A percentile compares a stretch with the other conserved stretches of the same genome.
phyloP scores from a whole-genome alignment of 2,888 invertebrate species.

The Meganola albula region DNA sequence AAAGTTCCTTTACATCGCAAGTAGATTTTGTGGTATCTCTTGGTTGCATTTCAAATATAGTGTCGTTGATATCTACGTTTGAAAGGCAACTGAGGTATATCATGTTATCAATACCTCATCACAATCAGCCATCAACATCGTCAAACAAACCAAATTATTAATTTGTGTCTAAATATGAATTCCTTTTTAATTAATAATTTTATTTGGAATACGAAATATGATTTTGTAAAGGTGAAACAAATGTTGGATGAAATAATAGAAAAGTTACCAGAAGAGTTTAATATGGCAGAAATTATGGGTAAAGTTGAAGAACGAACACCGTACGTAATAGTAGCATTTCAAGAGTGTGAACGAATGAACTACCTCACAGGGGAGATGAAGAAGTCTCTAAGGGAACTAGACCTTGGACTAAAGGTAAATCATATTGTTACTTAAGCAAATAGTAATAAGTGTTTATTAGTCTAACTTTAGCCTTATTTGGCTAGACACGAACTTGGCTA shows the following conservation, averaged over 20 bases:
- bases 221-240: conserved; percentile 86
- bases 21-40: neutral
- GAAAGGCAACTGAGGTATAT: neutral
- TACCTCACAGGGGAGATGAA: conserved; percentile 93
- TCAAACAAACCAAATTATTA: no score
- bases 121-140: no score
- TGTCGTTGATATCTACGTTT: neutral
- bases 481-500: no score
- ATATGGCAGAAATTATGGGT: conserved; percentile 96
- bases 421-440: neutral
- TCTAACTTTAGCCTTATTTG: no score
- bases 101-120: no score
- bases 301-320: conserved; percentile 97
- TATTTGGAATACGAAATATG: no score
- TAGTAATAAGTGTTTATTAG: no score
- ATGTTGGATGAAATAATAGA: conserved; percentile 96
- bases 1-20: neutral
- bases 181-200: no score
- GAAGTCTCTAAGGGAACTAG: conserved; percentile 92
- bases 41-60: neutral
- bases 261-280: conserved; percentile 96
- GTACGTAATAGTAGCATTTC: conserved; percentile 96
- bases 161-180: no score
- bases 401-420: conserved; percentile 91
- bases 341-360: conserved; percentile 98